Evolutionary conservation across 2,888 invertebrate species (phyloP).

Genomic region (Alloscopus bannaensis): DNA sequence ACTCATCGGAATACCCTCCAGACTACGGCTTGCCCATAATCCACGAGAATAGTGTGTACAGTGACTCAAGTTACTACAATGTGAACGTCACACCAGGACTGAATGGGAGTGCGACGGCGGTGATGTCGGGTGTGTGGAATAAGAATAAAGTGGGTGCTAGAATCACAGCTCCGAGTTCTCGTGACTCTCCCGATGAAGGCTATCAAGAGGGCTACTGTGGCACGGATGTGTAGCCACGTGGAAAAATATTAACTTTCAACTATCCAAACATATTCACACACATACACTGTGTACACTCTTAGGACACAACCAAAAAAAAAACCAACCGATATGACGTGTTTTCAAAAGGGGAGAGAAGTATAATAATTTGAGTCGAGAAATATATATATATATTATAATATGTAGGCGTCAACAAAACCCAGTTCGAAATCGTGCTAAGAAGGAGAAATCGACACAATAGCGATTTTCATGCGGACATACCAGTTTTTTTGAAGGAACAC

Average conservation of each 20-base stretch:
- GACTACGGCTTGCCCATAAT: conserved; percentile 86
- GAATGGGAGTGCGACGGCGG: conserved; percentile 76
- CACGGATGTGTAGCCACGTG: conserved; percentile 83
- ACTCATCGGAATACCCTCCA: conserved; percentile 81
- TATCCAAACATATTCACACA: not conserved
- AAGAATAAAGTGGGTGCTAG: conserved; percentile 81
- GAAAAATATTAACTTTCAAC: conserved; percentile 13
- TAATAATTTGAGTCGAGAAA: too few species aligned
- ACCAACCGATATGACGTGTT: too few species aligned
- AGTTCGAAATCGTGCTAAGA: conserved; percentile 6
- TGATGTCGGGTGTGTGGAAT: conserved; percentile 91
- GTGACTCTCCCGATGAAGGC: conserved; percentile 92
- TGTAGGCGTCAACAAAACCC: too few species aligned
- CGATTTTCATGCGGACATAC: too few species aligned
- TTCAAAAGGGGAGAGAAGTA: too few species aligned
- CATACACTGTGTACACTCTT: not conserved
- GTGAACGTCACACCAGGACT: conserved; percentile 63
- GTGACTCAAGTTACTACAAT: conserved; percentile 71
- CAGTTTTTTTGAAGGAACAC: too few species aligned
- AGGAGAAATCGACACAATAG: not conserved
- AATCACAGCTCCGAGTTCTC: conserved; percentile 74
- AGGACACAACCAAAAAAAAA: conserved; percentile 11
- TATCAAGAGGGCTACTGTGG: conserved; percentile 92
- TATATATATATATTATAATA: too few species aligned
- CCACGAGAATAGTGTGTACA: conserved; percentile 73